phyloP scores from a whole-genome alignment of 2,888 invertebrate genomes.

The Parnassius glacialis region DNA sequence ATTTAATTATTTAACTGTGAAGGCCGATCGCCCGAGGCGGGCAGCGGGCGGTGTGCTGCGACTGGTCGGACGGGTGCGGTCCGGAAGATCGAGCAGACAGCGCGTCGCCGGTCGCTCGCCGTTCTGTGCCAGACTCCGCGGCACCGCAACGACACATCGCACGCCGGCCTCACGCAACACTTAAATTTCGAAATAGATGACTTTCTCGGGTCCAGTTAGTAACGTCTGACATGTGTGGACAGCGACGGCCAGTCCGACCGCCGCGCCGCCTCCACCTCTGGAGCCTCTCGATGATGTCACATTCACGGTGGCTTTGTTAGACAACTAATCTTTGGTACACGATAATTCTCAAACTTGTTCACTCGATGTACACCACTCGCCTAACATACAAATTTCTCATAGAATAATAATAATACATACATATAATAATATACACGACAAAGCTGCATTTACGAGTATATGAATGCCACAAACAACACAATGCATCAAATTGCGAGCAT shows the following conservation, averaged over 20 bases:
- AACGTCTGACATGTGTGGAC: conserved; percentile 42
- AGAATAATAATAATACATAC: conserved; percentile 1
- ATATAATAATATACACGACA: conserved; percentile 2
- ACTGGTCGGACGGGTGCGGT: conserved; percentile 79
- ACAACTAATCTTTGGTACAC: conserved; percentile 34
- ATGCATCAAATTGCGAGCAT: conserved; percentile 21
- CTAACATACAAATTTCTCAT: neutral
- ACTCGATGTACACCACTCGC: neutral
- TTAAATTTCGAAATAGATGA: conserved; percentile 75
- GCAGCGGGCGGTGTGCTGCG: conserved; percentile 72
- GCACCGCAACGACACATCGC: conserved; percentile 75
- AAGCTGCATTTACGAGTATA: conserved; percentile 1
- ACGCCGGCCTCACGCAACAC: conserved; percentile 67
- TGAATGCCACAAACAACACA: conserved; percentile 9
- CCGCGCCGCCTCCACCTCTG: conserved; percentile 17
- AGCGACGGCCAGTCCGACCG: conserved; percentile 37
- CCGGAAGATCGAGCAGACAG: conserved; percentile 77
- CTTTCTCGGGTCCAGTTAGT: conserved; percentile 72
- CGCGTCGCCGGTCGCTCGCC: conserved; percentile 67
- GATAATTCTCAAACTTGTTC: conserved; percentile 34
- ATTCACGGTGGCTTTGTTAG: conserved; percentile 25
- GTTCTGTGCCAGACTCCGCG: conserved; percentile 65
- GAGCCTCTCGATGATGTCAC: conserved; percentile 27
- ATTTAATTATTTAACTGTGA: conserved; percentile 77
- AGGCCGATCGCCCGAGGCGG: conserved; percentile 79